Evolutionary conservation across 2,888 invertebrate species (phyloP).

Genomic region (Pseudococcus jackbeardsleyi): DNA sequence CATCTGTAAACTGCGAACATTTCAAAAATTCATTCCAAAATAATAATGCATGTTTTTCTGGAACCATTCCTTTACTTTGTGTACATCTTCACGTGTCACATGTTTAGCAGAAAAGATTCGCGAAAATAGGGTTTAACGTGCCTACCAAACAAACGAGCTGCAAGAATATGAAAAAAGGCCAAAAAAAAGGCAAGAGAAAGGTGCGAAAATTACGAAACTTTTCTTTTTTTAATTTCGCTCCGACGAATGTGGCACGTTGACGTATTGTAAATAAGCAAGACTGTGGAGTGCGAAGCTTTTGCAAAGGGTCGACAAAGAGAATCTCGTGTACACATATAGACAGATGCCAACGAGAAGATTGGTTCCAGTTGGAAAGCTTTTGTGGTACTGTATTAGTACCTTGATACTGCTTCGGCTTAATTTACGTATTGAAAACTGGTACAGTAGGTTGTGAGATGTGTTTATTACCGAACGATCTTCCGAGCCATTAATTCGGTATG

Average conservation of each 20-base stretch:
- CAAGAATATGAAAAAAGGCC: not conserved
- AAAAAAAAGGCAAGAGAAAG: not conserved
- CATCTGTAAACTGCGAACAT: too few relatives aligned
- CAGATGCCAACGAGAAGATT: slow-evolving; percentile 12
- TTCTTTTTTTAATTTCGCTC: not conserved
- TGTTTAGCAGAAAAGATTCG: not conserved
- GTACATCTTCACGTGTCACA: not conserved
- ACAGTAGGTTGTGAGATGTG: slow-evolving; percentile 28
- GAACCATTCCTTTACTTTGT: not conserved
- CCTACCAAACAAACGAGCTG: not conserved
- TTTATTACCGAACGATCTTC: slow-evolving; percentile 26
- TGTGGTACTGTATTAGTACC: not conserved
- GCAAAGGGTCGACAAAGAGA: not conserved
- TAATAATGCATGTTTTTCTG: not conserved
- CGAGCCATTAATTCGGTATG: slow-evolving; percentile 50
- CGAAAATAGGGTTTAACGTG: not conserved
- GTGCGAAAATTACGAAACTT: not conserved
- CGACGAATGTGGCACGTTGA: not conserved
- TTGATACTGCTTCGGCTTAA: not conserved
- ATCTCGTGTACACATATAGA: not conserved
- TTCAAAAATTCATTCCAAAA: too few relatives aligned
- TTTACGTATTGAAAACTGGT: slow-evolving; percentile 1
- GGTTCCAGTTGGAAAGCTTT: slow-evolving; percentile 18
- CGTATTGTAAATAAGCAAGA: not conserved
- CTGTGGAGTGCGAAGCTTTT: not conserved